phyloP scores from a whole-genome alignment of 2,113 vertebrate species.

The Halichoeres trimaculatus region DNA sequence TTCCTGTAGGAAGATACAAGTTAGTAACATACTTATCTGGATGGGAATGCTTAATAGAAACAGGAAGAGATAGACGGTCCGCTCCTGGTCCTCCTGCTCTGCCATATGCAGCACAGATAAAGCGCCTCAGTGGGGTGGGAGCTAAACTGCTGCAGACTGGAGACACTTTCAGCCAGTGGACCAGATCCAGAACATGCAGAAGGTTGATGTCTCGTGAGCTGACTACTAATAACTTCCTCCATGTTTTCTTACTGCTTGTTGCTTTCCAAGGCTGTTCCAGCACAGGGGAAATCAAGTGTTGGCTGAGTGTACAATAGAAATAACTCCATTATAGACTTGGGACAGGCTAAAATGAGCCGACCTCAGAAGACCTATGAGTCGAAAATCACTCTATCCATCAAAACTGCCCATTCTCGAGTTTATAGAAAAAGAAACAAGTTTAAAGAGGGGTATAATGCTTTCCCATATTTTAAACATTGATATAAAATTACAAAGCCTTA shows the following conservation, averaged over 20 bases:
- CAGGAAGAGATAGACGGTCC: background rate
- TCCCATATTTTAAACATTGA: no score
- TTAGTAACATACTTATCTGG: slow-evolving; percentile 19
- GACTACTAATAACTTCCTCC: slow-evolving; percentile 36
- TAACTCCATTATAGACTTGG: background rate
- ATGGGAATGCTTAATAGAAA: background rate
- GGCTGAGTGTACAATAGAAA: background rate
- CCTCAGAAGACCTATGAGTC: slow-evolving; percentile 4
- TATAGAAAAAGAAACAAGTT: background rate
- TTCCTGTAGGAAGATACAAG: background rate
- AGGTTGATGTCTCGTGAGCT: slow-evolving; percentile 15
- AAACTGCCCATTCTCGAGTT: background rate
- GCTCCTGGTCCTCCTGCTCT: slow-evolving; percentile 9
- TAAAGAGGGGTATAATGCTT: no score
- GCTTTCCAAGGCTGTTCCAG: background rate
- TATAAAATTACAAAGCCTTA: no score
- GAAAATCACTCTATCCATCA: background rate
- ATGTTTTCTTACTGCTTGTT: slow-evolving; percentile 7
- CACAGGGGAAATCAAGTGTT: background rate
- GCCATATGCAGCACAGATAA: slow-evolving; percentile 52
- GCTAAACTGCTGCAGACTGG: slow-evolving; percentile 42
- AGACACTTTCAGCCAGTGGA: slow-evolving; percentile 46
- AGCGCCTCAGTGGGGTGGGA: slow-evolving; percentile 8
- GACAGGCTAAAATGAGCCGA: background rate
- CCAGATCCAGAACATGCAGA: slow-evolving; percentile 45